Evolutionary conservation across 2,113 vertebrate genomes (phyloP).

Genomic region (Psophia crepitans): DNA sequence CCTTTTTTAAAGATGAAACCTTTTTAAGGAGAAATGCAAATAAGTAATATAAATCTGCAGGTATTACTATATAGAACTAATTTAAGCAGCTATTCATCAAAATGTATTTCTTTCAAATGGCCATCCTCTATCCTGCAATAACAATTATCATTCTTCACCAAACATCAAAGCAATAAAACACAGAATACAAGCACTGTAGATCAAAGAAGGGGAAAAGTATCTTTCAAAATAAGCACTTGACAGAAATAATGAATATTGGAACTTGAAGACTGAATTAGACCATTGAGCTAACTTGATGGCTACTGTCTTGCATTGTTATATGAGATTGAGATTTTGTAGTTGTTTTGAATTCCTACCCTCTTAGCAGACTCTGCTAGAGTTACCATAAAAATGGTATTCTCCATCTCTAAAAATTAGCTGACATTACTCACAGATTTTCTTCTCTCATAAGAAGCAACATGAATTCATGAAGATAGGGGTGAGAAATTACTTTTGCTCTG

Average conservation of each 20-base stretch:
- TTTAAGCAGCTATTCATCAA: background rate
- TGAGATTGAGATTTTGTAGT: background rate
- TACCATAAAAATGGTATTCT: background rate
- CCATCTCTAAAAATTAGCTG: background rate
- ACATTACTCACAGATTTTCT: slow-evolving; percentile 2
- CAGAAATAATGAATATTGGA: slow-evolving; percentile 31
- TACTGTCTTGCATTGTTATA: background rate
- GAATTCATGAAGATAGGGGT: background rate
- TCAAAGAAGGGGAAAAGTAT: background rate
- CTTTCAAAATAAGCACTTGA: slow-evolving; percentile 31
- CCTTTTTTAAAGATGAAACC: background rate
- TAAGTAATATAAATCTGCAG: background rate
- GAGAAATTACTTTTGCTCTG: slow-evolving; percentile 1
- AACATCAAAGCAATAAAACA: slow-evolving; percentile 19
- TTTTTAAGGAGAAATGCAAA: background rate
- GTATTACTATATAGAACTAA: background rate
- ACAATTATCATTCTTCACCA: background rate
- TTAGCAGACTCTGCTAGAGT: background rate
- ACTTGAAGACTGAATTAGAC: slow-evolving; percentile 1
- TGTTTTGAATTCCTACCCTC: background rate
- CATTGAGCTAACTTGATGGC: background rate
- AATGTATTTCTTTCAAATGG: background rate
- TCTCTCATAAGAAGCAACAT: background rate
- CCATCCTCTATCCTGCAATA: background rate
- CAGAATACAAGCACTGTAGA: background rate